Base-by-base conservation (phyloP, 2,113 vertebrate species). In the Notarius lentiginosus region DNA sequence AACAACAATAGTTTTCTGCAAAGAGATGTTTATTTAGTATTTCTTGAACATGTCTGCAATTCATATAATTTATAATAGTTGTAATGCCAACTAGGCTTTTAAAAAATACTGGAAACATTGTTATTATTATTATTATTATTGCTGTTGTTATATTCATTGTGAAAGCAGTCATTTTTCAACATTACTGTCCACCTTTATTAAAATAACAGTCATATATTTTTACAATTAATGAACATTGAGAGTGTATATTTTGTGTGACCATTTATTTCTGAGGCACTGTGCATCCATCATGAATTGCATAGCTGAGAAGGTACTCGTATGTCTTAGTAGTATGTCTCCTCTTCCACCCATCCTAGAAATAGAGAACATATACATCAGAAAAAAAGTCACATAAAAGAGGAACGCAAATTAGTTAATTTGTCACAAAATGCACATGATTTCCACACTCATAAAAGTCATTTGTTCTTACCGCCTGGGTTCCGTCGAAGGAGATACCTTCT, bases 291-390 rank as follows among this genome's bases (percentile, higher is more conserved):
- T 70, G 27, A 70, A 17, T 55, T 82, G 12, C 2, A 30, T 63
- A n/a, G 51, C 63, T 63, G 18, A 56, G 12, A 79, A 27, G 51
- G 0, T 10, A 20, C 41, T 41, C 41, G 10, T 30, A 76, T 56
- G 51, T 27, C 81, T 95, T 93, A 97, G 93, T 97, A 97, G 93
- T 97, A 97, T 0, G 96, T 97, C 89, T 97, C 96, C 73, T 70
- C 86, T 87, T 97, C 96, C 92, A 97, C 92, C 96, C 96, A 97
- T 86, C 96, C 96, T 97, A 77, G 80, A 88, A 88, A 70, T 89
- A 93, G 14, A 77, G 22, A 92, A 73, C 20, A 92, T 49, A 66
- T 4, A 85, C 1, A 60, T 63, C 3, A 83, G 24, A 70, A 34
- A 12, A 27, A 7, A 56, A 51, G 15, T 1, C 1, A n/a, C 1